Evolutionary conservation across 2,113 vertebrate genomes (phyloP).

Genomic region (Machaerirhynchus nigripectus): DNA sequence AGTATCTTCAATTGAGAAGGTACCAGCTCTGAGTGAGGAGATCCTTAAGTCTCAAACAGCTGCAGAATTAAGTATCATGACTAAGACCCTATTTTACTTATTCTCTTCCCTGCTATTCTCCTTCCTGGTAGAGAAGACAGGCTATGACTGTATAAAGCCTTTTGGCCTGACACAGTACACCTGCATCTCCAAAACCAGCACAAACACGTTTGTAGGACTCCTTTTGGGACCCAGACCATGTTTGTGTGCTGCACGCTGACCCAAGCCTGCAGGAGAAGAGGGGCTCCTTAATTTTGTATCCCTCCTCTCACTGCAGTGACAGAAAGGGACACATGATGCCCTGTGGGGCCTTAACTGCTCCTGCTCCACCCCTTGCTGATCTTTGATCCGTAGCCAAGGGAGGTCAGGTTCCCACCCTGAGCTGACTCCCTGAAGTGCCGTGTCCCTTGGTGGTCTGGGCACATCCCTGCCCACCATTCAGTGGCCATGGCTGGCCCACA

Average conservation of each 20-base stretch:
- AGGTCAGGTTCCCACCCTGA: background rate
- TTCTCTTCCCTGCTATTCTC: background rate
- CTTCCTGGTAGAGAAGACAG: background rate
- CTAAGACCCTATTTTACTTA: background rate
- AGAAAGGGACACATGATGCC: background rate
- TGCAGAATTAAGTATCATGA: background rate
- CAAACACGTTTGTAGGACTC: background rate
- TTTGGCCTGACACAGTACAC: background rate
- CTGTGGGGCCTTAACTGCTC: background rate
- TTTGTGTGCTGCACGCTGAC: background rate
- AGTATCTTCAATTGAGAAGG: background rate
- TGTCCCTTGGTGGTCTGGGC: background rate
- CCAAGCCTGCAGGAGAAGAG: background rate
- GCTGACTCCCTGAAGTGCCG: background rate
- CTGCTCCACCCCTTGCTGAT: background rate
- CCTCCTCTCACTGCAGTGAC: background rate
- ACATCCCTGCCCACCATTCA: background rate
- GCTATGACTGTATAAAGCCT: background rate
- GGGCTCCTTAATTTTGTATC: background rate
- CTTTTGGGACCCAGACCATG: accelerated
- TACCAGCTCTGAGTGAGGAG: background rate
- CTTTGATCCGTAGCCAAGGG: background rate
- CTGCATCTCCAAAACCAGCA: background rate
- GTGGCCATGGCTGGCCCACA: background rate
- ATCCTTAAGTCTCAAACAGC: background rate